Conservation (phyloP, 2,888 invertebrate species). For the Halictus quadricinctus region DNA sequence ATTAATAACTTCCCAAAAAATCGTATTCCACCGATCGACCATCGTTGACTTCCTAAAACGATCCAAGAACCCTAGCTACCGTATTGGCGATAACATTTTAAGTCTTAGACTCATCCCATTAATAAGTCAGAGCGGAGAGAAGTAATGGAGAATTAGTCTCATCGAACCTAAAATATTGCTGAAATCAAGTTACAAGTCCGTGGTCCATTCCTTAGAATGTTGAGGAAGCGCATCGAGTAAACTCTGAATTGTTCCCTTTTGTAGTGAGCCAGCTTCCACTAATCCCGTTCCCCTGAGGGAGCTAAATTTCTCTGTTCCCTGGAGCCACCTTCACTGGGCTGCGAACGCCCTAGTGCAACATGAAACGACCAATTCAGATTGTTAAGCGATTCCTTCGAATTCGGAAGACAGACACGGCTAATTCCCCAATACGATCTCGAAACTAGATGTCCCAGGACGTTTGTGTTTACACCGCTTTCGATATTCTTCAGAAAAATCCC, state of each 20-base stretch:
- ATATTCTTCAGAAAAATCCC: neutral
- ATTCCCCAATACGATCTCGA: neutral
- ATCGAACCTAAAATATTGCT: neutral
- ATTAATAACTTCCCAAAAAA: too few relatives aligned
- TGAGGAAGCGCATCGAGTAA: neutral
- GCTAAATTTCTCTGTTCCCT: conserved; percentile 8
- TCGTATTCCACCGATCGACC: too few relatives aligned
- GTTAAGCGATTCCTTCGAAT: conserved; percentile 12
- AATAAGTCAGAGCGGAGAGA: neutral
- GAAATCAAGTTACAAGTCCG: neutral
- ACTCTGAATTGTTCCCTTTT: neutral
- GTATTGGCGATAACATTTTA: neutral
- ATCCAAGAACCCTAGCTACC: too few relatives aligned
- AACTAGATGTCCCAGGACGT: neutral
- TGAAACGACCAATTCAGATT: conserved; percentile 24
- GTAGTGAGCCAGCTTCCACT: neutral
- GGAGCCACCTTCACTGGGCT: conserved; percentile 2
- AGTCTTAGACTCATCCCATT: neutral
- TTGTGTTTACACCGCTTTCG: neutral
- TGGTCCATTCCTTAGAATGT: neutral
- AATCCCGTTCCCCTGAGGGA: conserved; percentile 2
- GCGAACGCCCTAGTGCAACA: neutral
- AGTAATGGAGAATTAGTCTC: neutral
- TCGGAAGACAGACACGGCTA: neutral
- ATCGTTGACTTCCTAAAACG: too few relatives aligned